Conservation (phyloP, 2,797 vertebrate species). For the Galaxias olidus region DNA sequence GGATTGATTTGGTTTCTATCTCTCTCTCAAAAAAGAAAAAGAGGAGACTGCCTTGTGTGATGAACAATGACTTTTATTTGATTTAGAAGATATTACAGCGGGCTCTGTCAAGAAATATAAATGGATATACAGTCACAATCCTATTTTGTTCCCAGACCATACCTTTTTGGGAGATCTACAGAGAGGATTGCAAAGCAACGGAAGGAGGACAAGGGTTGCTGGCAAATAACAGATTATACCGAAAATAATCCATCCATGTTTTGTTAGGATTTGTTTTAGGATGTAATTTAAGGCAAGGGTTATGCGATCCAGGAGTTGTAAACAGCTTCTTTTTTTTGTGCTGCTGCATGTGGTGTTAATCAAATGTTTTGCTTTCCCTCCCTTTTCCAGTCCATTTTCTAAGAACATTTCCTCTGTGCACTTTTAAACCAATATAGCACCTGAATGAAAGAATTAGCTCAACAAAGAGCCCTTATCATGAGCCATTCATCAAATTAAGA, state of each 20-base stretch:
- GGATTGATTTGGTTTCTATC: slow-evolving; percentile 62
- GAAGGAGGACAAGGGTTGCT: neutral
- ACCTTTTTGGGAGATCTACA: slow-evolving; percentile 50
- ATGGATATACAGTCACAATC: slow-evolving; percentile 70
- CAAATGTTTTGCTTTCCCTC: too few relatives aligned
- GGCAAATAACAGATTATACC: neutral
- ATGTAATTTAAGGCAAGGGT: neutral
- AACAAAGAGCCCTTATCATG: too few relatives aligned
- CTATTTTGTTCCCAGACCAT: slow-evolving; percentile 66
- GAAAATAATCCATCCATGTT: neutral
- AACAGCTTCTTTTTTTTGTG: neutral
- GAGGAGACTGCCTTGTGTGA: slow-evolving; percentile 60
- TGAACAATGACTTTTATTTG: slow-evolving; percentile 75
- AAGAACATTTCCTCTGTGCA: neutral
- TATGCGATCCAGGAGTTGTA: neutral
- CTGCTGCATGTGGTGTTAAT: too few relatives aligned
- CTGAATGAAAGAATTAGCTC: neutral
- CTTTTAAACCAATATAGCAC: neutral
- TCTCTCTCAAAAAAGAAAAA: slow-evolving; percentile 57
- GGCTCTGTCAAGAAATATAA: slow-evolving; percentile 75
- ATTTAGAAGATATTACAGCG: slow-evolving; percentile 74
- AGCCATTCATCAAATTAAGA: too few relatives aligned
- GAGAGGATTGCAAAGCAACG: slow-evolving; percentile 26
- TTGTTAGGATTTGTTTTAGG: neutral
- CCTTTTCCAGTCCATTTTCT: too few relatives aligned